Percentiles rank a stretch among this genome's conserved stretches.
Conservation (phyloP, 2,888 invertebrate species). For the Euproctis similis region DNA sequence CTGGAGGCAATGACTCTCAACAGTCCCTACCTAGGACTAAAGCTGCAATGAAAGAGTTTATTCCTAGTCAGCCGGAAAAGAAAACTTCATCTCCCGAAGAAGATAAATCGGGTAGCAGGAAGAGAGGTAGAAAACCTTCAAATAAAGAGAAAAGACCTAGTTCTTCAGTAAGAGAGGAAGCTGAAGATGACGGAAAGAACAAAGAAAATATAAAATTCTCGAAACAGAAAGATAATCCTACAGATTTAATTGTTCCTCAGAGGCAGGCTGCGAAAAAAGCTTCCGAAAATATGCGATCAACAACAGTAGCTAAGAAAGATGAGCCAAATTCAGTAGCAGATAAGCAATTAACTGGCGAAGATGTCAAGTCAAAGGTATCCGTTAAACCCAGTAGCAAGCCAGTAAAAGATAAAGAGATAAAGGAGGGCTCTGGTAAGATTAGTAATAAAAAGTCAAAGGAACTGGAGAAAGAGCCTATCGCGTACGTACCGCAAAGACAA, state of each 20-base stretch:
- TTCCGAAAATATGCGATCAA: slow-evolving; percentile 88
- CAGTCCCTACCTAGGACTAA: slow-evolving; percentile 84
- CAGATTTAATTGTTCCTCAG: slow-evolving; percentile 91
- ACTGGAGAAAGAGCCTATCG: slow-evolving; percentile 79
- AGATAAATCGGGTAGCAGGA: slow-evolving; percentile 55
- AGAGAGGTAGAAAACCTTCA: slow-evolving; percentile 64
- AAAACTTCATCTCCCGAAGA: slow-evolving; percentile 34
- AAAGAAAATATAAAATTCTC: slow-evolving; percentile 66
- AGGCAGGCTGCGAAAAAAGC: slow-evolving; percentile 94
- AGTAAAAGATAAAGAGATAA: slow-evolving; percentile 61
- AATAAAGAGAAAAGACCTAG: slow-evolving; percentile 56
- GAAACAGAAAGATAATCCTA: slow-evolving; percentile 77
- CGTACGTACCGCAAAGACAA: slow-evolving; percentile 92
- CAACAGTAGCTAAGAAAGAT: slow-evolving; percentile 69
- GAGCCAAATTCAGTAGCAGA: slow-evolving; percentile 40
- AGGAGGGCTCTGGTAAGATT: slow-evolving; percentile 38
- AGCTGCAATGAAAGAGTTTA: slow-evolving; percentile 90
- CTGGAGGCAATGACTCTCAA: slow-evolving; percentile 81
- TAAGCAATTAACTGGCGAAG: slow-evolving; percentile 47
- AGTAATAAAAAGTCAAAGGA: slow-evolving; percentile 76
- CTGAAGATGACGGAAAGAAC: slow-evolving; percentile 65
- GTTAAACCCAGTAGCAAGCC: slow-evolving; percentile 43
- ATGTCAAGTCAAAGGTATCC: slow-evolving; percentile 45
- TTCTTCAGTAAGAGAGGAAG: slow-evolving; percentile 36
- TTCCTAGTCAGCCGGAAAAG: slow-evolving; percentile 64